phyloP scores from a whole-genome alignment of 2,888 invertebrate genomes.

The Argyra leucocephala region DNA sequence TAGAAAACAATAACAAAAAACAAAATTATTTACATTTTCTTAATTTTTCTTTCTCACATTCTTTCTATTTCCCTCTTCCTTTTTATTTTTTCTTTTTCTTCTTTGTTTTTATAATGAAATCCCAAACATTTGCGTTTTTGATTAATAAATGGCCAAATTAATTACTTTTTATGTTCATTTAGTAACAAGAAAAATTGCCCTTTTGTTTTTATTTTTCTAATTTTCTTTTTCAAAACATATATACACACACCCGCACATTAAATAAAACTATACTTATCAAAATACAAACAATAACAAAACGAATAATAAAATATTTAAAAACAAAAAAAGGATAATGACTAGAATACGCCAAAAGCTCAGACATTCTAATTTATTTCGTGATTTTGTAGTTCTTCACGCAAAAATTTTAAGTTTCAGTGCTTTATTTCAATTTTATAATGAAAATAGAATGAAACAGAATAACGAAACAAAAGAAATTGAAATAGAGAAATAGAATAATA shows the following conservation, averaged over 20 bases:
- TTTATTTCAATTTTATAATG: no score
- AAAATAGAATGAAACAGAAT: no score
- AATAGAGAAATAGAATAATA: no score
- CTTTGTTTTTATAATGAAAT: neutral
- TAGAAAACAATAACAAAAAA: neutral
- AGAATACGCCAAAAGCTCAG: neutral
- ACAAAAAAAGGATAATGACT: no score
- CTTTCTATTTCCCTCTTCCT: neutral
- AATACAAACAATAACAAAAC: no score
- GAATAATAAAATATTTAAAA: no score
- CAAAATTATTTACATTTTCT: neutral
- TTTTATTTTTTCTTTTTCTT: neutral
- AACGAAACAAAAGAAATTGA: no score
- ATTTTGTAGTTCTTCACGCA: neutral
- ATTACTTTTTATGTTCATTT: constrained; percentile 6
- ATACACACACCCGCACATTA: no score
- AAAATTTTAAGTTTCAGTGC: neutral
- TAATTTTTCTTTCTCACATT: no score
- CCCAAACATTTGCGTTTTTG: constrained; percentile 6
- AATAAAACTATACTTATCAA: no score
- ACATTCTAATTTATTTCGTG: neutral
- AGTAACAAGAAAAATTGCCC: neutral
- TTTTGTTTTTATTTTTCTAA: neutral
- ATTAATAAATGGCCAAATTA: constrained; percentile 6
- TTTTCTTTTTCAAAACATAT: no score